Base-by-base conservation (phyloP, 2,797 vertebrate genomes). In the Tympanoctomys barrerae region DNA sequence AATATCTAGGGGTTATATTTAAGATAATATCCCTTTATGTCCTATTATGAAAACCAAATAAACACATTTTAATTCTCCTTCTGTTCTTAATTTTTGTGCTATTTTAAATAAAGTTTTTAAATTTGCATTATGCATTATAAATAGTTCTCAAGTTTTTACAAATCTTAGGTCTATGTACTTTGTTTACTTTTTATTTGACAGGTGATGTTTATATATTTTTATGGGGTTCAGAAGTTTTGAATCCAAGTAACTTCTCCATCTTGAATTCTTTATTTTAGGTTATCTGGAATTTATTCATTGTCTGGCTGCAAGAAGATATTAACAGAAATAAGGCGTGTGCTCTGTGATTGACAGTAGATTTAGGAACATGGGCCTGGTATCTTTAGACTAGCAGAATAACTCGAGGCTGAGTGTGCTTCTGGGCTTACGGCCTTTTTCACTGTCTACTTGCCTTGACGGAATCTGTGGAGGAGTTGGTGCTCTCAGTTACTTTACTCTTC, bases 371-470 rank as follows among this genome's bases (percentile, higher is more conserved):
- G 59, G 10, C 22, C 64, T 61, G 9, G 33, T 21, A 21, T 21
- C 64, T 78, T 70, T 5, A 2, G 2, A 10, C 46, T 42, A 39
- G 73, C 33, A 86, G 61, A 21, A 31, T 9, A 42, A 28, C 1
- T 62, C 28, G 52, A 42, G 46, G 18, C 42, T 14, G 2, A 13
- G 5, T 28, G 0, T 42, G 7, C 9, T 36, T 42, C 61, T 80
- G 2, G 1, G 18, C 21, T 9, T 14, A 2, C 1, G 18, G 26
- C 8, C 2, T 7, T 62, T 68, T 24, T 39, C 39, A 39, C 28
- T 11, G 1, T 49, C 62, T 86, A 62, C 39, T 4, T 52, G 62
- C 7, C 22, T 28, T 68, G 18, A 46, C 21, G 36, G 13, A 18
- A 36, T 68, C 52, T 36, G 33, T 28, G 68, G 54, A 71, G 36